Conservation (phyloP, 1,140 invertebrate genomes). For the Gonatopus flavifemur region DNA sequence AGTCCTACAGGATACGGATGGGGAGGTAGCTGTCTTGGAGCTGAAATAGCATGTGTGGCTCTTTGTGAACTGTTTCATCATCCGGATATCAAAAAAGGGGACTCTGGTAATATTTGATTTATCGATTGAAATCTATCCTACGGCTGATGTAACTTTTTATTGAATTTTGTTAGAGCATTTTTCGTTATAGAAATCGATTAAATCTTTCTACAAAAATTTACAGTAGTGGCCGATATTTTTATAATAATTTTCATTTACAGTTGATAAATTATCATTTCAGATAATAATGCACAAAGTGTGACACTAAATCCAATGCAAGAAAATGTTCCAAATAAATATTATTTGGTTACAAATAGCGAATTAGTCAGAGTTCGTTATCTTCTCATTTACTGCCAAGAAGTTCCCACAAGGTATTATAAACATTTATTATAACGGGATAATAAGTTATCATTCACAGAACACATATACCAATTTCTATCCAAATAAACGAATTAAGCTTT, state of each 20-base stretch:
- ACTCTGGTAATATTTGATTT: constrained; percentile 49
- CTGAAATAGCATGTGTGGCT: constrained; percentile 73
- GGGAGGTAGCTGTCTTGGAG: constrained; percentile 72
- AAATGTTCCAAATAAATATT: constrained; percentile 71
- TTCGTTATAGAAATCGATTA: no score
- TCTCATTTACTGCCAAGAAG: constrained; percentile 69
- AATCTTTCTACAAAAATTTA: no score
- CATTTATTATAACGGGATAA: no score
- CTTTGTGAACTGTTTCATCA: constrained; percentile 78
- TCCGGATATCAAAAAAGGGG: constrained; percentile 57
- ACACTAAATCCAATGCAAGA: constrained; percentile 57
- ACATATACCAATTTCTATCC: no score
- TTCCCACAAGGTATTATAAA: constrained; percentile 36
- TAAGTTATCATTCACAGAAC: no score
- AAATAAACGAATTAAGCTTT: no score
- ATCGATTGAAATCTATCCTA: no score
- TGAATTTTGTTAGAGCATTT: no score
- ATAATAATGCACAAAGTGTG: constrained; percentile 43
- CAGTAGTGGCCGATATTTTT: no score
- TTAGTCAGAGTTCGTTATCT: constrained; percentile 76
- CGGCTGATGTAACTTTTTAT: no score
- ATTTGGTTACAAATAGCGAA: constrained; percentile 75
- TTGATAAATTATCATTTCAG: constrained; percentile 32
- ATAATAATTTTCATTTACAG: no score
- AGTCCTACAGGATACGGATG: constrained; percentile 72